Evolutionary conservation across 2,113 vertebrate species (phyloP).

Genomic region (Candoia aspera): DNA sequence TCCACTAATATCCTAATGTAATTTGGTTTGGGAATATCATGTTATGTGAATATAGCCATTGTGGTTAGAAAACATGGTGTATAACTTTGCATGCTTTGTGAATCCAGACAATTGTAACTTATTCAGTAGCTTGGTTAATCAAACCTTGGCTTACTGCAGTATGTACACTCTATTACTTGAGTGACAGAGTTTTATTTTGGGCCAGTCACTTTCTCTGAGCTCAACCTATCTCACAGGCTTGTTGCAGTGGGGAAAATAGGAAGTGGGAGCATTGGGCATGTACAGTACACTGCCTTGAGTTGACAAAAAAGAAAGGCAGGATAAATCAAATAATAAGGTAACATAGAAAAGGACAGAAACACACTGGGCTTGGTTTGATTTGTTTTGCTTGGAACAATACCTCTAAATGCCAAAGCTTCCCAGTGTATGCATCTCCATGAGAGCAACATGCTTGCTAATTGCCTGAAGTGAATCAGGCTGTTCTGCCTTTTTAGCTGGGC

Average conservation of each 20-base stretch:
- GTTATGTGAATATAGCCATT: not conserved
- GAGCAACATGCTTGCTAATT: not conserved
- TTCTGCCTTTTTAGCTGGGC: not conserved
- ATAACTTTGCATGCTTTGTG: not conserved
- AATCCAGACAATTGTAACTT: not conserved
- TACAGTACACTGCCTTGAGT: not conserved
- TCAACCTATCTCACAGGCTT: not conserved
- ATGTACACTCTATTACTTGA: not conserved
- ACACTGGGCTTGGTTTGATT: not conserved
- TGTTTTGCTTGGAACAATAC: not conserved
- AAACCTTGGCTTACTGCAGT: not conserved
- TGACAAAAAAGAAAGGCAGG: not conserved
- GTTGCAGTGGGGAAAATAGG: not conserved
- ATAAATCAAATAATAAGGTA: not conserved
- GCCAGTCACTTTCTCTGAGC: not conserved
- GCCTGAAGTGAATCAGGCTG: not conserved
- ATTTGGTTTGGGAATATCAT: not conserved
- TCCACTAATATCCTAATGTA: not conserved
- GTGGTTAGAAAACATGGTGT: not conserved
- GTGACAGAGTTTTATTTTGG: not conserved
- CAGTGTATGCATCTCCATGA: not conserved
- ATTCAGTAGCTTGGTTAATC: not conserved
- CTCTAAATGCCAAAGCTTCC: not conserved
- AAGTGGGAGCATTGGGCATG: not conserved
- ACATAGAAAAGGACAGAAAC: not conserved